Base-by-base conservation (phyloP, 2,113 vertebrate species). In the Nerophis ophidion region DNA sequence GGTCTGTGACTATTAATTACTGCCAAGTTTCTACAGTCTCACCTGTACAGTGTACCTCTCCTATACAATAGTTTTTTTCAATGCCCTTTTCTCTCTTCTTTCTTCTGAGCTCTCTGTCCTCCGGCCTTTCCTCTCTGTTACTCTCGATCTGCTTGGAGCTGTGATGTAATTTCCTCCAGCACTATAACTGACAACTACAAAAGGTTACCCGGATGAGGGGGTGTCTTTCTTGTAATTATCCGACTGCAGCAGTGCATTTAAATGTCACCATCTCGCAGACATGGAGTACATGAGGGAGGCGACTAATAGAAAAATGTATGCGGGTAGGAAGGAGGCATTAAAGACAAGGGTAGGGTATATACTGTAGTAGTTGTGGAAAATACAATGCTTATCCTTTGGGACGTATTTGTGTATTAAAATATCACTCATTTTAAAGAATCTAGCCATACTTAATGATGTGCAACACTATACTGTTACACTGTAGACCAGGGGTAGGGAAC, bases 1-100 rank as follows among this genome's bases (percentile, higher is more conserved):
- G 67, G 75, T 65, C 54, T 76, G 66, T 83, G 77, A 86, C 86
- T 81, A 85, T 74, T 89, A 85, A 90, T 90, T 87, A 87, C 54
- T 7, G 82, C 84, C 72, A 77, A 65, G 63, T 82, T 70, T 76
- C 79, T 77, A 75, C 80, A 84, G 26, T 26, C 80, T 79, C 71
- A 72, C 74, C 71, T 74, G 75, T 71, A 79, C 70, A 66, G 71
- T 42, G 42, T 40, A 40, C 53, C 68, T 69, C 59, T 61, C 36
- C 6, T 48, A 0, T 57, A 26, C 26, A 2, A 26, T n/a, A 26
- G 3, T 26, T 26, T 3, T 26, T 26, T 26, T 2, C 3, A 26
- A 26, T 26, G 26, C 48, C 46, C 26, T 46, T 12, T 33, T 5
- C n/a, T 55, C 16, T 51, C 14, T 26, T 51, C 44, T 38, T 40